Percentiles rank a stretch among this genome's conserved stretches.
Conservation (phyloP, 2,797 vertebrate species). For the Zalophus californianus region DNA sequence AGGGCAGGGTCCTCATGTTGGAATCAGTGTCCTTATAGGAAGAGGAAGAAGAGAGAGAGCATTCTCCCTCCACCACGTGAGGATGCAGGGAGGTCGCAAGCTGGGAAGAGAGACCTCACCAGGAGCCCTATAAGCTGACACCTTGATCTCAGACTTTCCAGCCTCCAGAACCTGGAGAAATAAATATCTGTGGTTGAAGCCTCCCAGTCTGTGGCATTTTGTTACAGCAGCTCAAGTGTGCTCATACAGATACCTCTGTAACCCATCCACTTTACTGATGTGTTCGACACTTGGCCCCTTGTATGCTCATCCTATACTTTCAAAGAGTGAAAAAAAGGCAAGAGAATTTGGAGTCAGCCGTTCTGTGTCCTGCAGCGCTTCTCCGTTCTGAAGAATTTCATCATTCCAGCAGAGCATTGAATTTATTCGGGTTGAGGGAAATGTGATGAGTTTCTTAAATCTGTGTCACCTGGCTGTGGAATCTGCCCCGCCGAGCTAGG, state of each 20-base stretch:
- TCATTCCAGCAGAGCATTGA: conserved; percentile 11
- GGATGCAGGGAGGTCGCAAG: neutral
- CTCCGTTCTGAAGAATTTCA: neutral
- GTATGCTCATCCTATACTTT: neutral
- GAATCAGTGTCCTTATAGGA: neutral
- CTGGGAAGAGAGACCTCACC: neutral
- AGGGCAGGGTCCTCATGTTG: neutral
- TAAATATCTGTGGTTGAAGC: neutral
- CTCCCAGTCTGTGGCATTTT: neutral
- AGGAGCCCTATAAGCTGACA: neutral
- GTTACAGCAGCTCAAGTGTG: neutral
- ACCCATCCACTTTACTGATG: neutral
- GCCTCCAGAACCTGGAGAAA: neutral
- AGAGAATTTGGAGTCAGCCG: neutral
- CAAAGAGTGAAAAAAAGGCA: neutral
- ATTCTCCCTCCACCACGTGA: neutral
- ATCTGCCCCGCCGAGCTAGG: neutral
- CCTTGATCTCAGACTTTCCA: neutral
- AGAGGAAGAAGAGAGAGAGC: neutral
- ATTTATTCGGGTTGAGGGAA: neutral
- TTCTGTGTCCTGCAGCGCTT: neutral
- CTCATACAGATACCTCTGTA: neutral
- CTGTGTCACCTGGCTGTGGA: conserved; percentile 49
- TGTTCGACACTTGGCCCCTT: neutral
- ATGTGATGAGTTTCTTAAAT: conserved; percentile 46